Evolutionary conservation across 2,888 invertebrate genomes (phyloP).

Genomic region (Platynereis dumerilii): DNA sequence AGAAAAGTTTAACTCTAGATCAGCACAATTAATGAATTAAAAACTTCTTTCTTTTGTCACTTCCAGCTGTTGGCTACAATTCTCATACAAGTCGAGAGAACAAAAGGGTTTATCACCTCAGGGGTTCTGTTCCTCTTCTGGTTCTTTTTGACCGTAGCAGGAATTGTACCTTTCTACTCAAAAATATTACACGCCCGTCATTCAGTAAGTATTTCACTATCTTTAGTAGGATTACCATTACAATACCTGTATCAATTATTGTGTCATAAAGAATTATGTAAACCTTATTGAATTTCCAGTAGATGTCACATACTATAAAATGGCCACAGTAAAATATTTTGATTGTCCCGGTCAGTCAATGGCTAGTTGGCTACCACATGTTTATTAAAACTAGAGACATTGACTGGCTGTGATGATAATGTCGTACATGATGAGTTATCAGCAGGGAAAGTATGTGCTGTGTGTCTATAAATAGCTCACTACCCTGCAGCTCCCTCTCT

Average conservation of each 20-base stretch:
- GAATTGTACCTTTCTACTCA: slow-evolving; percentile 54
- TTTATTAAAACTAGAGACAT: too few species aligned
- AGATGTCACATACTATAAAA: too few species aligned
- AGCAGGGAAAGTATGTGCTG: too few species aligned
- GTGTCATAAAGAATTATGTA: background rate
- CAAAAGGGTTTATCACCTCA: slow-evolving; percentile 55
- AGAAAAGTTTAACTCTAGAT: background rate
- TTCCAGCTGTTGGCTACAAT: slow-evolving; percentile 51
- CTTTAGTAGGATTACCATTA: background rate
- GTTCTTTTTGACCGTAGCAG: slow-evolving; percentile 45
- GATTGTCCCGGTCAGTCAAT: too few species aligned
- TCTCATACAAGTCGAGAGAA: slow-evolving; percentile 51
- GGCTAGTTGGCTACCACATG: too few species aligned
- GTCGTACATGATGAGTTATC: too few species aligned
- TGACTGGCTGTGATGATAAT: too few species aligned
- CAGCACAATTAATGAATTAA: background rate
- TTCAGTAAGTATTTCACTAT: slow-evolving; percentile 21
- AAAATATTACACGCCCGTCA: slow-evolving; percentile 29
- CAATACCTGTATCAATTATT: background rate
- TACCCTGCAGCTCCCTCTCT: too few species aligned
- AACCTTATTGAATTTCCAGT: too few species aligned
- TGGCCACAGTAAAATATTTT: too few species aligned
- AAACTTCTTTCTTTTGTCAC: slow-evolving; percentile 1
- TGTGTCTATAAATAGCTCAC: too few species aligned
- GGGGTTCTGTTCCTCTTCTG: slow-evolving; percentile 58